Evolutionary conservation across 1,140 invertebrate genomes (phyloP), one percentile per base, ranked within the genome.

Genomic region (Aleiodes sp.): DNA sequence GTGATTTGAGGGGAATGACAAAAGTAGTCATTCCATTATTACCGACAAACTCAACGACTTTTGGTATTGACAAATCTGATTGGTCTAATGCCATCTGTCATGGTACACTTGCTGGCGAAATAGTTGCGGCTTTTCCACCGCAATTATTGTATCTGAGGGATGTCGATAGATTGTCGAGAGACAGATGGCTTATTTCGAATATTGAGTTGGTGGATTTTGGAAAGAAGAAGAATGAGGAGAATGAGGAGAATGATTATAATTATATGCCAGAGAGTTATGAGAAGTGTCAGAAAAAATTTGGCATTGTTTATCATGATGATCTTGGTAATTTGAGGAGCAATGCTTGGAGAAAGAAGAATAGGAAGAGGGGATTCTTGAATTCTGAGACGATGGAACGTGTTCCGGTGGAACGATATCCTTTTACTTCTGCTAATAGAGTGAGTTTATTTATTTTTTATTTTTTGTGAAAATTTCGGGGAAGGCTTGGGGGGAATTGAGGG

Each of bases 41-140:
- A 35, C 72, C 80, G 56, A 80, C 82, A 1, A 84, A 83, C 70
- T 80, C 80, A 16, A 61, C 82, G n/a, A 79, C 78, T 70, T 86
- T 77, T 61, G 82, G 73, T 4, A 64, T 86, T 24, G 67, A 74
- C 2, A 65, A 75, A 33, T 84, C 80, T 26, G 84, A 86, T 69
- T 77, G 77, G 73, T 77, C 80, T 1, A 88, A 88, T 72, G 77
- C 80, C 16, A 73, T 87, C 24, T 82, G 84, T 29, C 83, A 85
- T 63, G 83, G 83, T 2, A 86, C 82, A 59, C 70, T 83, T 29
- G 79, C 84, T 64, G 88, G 88, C 26, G 85, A 87, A 73, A 70
- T 88, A 61, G 65, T 80, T 35, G 75, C 82, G 0, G 77, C 85
- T 7, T 85, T 86, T 74, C 82, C 82, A 19, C 79, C 84, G 29